Percentiles rank a stretch among this genome's conserved stretches.
Conservation (phyloP, 2,888 invertebrate genomes). For the Steinernema scapterisci region DNA sequence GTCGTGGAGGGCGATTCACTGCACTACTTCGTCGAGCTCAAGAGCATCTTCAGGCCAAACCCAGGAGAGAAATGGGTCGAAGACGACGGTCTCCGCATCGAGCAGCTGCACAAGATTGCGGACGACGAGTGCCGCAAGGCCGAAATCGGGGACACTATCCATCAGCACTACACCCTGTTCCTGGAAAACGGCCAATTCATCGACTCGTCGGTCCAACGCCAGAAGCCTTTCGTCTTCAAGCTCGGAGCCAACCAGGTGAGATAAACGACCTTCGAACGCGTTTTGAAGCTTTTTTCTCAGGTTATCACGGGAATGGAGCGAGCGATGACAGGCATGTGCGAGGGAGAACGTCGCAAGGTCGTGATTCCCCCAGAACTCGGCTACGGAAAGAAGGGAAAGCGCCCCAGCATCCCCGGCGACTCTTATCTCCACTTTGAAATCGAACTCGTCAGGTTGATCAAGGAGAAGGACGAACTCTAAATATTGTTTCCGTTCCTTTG, state of each 20-base stretch:
- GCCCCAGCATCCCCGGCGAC: constrained; percentile 60
- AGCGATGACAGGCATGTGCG: constrained; percentile 66
- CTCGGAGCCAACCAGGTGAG: constrained; percentile 56
- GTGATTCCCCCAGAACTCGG: constrained; percentile 63
- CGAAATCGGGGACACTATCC: constrained; percentile 58
- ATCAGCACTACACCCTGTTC: constrained; percentile 64
- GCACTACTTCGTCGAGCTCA: constrained; percentile 66
- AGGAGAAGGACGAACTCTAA: constrained; percentile 55
- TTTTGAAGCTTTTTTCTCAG: constrained; percentile 26
- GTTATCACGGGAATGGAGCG: constrained; percentile 64
- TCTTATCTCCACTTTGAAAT: constrained; percentile 64
- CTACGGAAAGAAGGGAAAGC: constrained; percentile 64
- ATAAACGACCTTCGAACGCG: neutral
- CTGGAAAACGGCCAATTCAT: constrained; percentile 64
- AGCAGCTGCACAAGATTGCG: constrained; percentile 58
- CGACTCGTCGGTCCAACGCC: constrained; percentile 61
- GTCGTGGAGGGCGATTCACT: constrained; percentile 56
- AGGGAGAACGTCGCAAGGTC: constrained; percentile 62
- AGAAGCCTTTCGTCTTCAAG: constrained; percentile 63
- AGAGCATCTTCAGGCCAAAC: constrained; percentile 64
- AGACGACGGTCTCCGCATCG: constrained; percentile 62
- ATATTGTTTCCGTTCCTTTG: neutral
- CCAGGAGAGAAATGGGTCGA: constrained; percentile 65
- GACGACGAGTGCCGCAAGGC: constrained; percentile 56
- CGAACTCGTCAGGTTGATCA: constrained; percentile 57